Evolutionary conservation across 2,797 vertebrate species (phyloP), one percentile per base, ranked within the genome.

Genomic region (Danio choprae): DNA sequence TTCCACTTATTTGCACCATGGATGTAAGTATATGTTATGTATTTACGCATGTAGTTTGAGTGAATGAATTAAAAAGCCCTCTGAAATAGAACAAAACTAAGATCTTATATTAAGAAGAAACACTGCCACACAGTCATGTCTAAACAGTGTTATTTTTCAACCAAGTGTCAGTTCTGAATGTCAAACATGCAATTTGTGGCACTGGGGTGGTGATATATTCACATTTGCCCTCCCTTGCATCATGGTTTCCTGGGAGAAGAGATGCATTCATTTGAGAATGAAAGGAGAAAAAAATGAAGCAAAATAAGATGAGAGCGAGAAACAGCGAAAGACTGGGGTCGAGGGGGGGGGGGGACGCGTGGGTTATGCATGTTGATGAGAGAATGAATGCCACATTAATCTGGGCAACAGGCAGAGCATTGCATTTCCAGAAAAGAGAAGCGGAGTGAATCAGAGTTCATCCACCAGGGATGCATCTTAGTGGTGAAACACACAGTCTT

Each of bases 321-420:
- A 69, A 77, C 15, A 73, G 68, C 68, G 75, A 44, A 18, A 53
- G 58, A 71, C 22, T 51, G 29, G 63, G 62, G 63, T 22, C 29
- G 29, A 29, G 29, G 59, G 13, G 48, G 36, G n/a, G 64, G 40
- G 50, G 67, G 15, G 40, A n/a, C n/a, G n/a, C 36, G 46, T 48
- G 15, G 55, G 59, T 78, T 62, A 50, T 81, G 84, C 84, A 87
- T 84, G 76, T 81, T 79, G 79, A 84, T 87, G 79, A 87, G 82
- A 13, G 69, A 62, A 72, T 74, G 43, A 59, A 72, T 69, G 62
- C 50, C 67, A 56, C 65, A n/a, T 53, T 82, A 87, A 84, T 84
- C 80, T 76, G 67, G 74, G 79, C 84, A 69, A 77, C 67, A 76
- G 75, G 81, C 63, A 80, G 80, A 83, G 63, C 29, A 29, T 56